Evolutionary conservation across 2,888 invertebrate species (phyloP).

Genomic region (Caenorhabditis doughertyi): DNA sequence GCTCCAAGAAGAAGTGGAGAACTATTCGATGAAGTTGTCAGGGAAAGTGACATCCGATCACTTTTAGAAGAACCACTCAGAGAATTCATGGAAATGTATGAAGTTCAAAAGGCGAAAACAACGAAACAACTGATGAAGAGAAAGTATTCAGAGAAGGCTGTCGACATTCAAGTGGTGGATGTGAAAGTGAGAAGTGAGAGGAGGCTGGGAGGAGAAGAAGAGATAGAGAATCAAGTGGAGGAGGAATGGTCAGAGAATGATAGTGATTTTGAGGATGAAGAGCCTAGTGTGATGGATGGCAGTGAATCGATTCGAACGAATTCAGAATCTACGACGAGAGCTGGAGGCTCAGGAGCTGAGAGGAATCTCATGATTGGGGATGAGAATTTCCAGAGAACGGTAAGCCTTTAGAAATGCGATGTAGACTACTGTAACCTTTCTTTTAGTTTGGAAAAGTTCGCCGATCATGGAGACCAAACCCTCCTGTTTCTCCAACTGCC

Average conservation of each 20-base stretch:
- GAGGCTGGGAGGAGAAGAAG: slow-evolving; percentile 3
- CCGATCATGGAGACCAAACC: slow-evolving; percentile 40
- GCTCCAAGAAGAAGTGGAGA: slow-evolving; percentile 35
- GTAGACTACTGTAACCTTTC: not conserved
- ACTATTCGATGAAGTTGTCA: slow-evolving; percentile 43
- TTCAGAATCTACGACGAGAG: slow-evolving; percentile 10
- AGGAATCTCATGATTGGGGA: not conserved
- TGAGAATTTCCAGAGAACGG: slow-evolving; percentile 46
- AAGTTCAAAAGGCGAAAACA: slow-evolving; percentile 41
- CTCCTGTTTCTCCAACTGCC: slow-evolving; percentile 25
- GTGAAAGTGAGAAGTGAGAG: slow-evolving; percentile 18
- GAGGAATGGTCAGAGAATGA: slow-evolving; percentile 37
- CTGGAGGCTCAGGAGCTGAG: too few relatives aligned
- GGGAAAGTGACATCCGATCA: slow-evolving; percentile 38
- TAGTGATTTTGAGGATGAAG: slow-evolving; percentile 35
- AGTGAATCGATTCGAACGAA: slow-evolving; percentile 17
- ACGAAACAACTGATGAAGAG: slow-evolving; percentile 46
- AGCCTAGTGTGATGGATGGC: slow-evolving; percentile 7
- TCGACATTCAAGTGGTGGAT: slow-evolving; percentile 17
- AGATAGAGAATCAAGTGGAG: not conserved
- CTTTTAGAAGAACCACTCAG: slow-evolving; percentile 39
- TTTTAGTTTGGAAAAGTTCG: slow-evolving; percentile 56
- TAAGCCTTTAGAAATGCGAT: not conserved
- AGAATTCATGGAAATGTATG: slow-evolving; percentile 35
- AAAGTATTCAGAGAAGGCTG: slow-evolving; percentile 47